phyloP scores from a whole-genome alignment of 2,113 vertebrate genomes.

The Thalassoma bifasciatum region DNA sequence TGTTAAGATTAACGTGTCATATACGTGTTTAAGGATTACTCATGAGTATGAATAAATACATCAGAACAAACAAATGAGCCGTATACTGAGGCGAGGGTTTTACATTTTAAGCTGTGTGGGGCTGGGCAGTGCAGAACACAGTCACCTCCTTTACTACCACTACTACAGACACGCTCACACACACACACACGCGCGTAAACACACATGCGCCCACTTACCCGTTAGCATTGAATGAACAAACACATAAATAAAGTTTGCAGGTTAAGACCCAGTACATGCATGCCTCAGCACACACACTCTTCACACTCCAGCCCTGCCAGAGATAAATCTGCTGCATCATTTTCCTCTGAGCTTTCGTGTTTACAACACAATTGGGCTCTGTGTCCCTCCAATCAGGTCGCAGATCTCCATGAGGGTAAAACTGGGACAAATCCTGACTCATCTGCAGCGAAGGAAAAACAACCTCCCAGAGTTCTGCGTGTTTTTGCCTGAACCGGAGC shows the following conservation, averaged over 20 bases:
- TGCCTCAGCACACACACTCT: conserved; percentile 6
- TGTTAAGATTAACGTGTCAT: conserved; percentile 39
- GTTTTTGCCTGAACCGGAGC: conserved; percentile 13
- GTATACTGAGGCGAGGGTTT: conserved; percentile 5
- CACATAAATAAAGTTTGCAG: conserved; percentile 16
- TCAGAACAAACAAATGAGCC: conserved; percentile 46
- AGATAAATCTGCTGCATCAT: conserved; percentile 49
- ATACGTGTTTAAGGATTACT: conserved; percentile 45
- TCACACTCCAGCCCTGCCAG: neutral
- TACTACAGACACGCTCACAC: neutral
- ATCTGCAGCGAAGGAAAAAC: conserved; percentile 18
- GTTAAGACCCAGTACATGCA: conserved; percentile 2
- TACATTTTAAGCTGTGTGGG: conserved; percentile 37
- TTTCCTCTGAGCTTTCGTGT: conserved; percentile 22
- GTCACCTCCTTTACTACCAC: conserved; percentile 7
- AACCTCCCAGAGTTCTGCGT: conserved; percentile 18
- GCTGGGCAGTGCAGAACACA: conserved; percentile 23
- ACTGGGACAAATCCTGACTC: conserved; percentile 27
- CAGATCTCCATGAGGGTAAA: conserved; percentile 18
- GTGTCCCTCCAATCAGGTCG: conserved; percentile 12
- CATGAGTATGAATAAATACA: conserved; percentile 69
- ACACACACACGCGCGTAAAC: neutral
- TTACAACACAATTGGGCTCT: conserved; percentile 46
- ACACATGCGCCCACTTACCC: neutral
- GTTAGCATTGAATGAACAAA: neutral